Base-by-base conservation (phyloP, 2,888 invertebrate species). In the Malthinus flaveolus region DNA sequence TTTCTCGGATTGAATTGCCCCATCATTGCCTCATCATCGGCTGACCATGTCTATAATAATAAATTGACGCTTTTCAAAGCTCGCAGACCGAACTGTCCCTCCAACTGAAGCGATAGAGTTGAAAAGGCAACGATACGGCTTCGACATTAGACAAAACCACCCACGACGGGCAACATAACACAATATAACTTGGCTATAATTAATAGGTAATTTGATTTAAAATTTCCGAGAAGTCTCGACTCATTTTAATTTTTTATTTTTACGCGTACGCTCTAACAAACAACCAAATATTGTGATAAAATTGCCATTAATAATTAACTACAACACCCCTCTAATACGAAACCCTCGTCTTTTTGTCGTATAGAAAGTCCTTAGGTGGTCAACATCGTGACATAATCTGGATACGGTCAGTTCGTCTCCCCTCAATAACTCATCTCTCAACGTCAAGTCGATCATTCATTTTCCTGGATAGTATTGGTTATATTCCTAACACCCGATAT, bases 401-500 rank as follows among this genome's bases (percentile, higher is more conserved):
- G 37, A 52, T 42, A 59, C 60, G 61, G 61, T 57, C 56, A 61
- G 53, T 53, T 56, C 52, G 37, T 46, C 39, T 52, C 65, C 63
- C 64, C 65, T 61, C 61, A 57, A 59, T 63, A 60, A 59, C 61
- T 63, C 67, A 69, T 69, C 66, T 63, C 65, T 69, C 69, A 69
- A 62, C 63, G 68, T 68, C 68, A 67, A 70, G 61, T 63, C 66
- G 64, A 66, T 62, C 71, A 65, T 67, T 62, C 71, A 65, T 67
- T 67, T 70, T 66, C 66, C 65, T 55, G 72, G 70, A 74, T 74
- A 73, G 73, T 74, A 74, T 75, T 73, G 74, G 74, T 73, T 73
- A 71, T 73, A 72, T 66, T 74, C 69, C 73, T 72, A 74, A 74
- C 74, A 72, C 73, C 74, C 72, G 73, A 75, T 74, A 74, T 74